Percentiles rank a stretch among this genome's conserved stretches.
Evolutionary conservation across 2,797 vertebrate species (phyloP).

Genomic region (Urosaurus nigricauda): DNA sequence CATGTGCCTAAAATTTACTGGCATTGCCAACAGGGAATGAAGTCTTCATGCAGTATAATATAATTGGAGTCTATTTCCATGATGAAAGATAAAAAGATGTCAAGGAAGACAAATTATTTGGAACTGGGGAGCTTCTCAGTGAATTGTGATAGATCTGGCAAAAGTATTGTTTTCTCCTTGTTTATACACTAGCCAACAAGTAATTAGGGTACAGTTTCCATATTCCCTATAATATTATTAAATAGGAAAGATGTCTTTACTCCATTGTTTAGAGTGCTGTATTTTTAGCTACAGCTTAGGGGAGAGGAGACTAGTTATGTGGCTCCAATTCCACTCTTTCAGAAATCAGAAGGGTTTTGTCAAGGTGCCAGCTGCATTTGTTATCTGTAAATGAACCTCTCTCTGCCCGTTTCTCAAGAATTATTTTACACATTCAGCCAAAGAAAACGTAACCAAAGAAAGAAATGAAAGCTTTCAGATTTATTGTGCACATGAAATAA

Average conservation of each 20-base stretch:
- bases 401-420: background rate
- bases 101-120: conserved; percentile 48
- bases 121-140: conserved; percentile 24
- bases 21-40: conserved; percentile 39
- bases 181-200: conserved; percentile 21
- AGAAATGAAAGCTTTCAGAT: background rate
- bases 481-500: background rate
- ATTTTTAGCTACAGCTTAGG: conserved; percentile 43
- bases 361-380: conserved; percentile 40
- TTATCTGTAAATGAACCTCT: background rate
- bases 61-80: background rate
- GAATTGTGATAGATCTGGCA: conserved; percentile 45
- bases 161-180: conserved; percentile 34
- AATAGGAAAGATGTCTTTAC: conserved; percentile 38
- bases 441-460: background rate
- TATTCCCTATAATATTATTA: conserved; percentile 33
- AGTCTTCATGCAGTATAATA: background rate
- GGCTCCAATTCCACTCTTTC: conserved; percentile 21
- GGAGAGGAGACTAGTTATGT: conserved; percentile 44
- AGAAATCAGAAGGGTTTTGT: conserved; percentile 15
- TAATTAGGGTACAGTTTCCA: conserved; percentile 30
- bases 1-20: conserved; percentile 23
- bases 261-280: conserved; percentile 33
- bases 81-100: conserved; percentile 52
- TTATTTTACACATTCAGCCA: background rate